Base-by-base conservation (phyloP, 2,113 vertebrate species). In the Stigmatopora argus region DNA sequence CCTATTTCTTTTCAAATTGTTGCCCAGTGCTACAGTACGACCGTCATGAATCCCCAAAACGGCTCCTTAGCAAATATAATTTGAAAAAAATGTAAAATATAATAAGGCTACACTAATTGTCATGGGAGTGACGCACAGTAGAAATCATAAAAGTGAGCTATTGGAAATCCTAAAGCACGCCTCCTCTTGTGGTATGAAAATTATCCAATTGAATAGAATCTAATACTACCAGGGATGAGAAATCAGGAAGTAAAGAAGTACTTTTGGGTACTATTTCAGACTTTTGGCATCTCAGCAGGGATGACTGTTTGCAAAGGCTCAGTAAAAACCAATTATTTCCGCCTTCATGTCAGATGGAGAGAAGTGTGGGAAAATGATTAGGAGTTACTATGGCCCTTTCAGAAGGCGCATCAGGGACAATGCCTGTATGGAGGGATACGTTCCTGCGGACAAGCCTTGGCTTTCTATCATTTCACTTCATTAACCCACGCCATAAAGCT, bases 341-440 rank as follows among this genome's bases (percentile, higher is more conserved):
- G 70, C 55, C 60, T 78, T 83, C 69, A 69, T 75, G 76, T 74
- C 66, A 66, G 63, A 48, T 53, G 53, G 31, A 67, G 57, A 71
- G 67, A 83, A 73, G 71, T 79, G 79, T 84, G 86, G 74, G 78
- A 81, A 85, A 87, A 79, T 78, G 62, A 82, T 84, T 76, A 80
- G 8, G 56, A 77, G 84, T 87, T 82, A 80, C 84, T 79, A 88
- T 84, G 83, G 83, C 18, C 82, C 78, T 72, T 70, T 47, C 46
- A 58, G 72, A 74, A 65, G 18, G 17, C 64, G 78, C 69, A 74
- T 55, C 49, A 71, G 67, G 69, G 66, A 72, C 57, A 63, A 68
- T 2, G 56, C 47, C 19, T 49, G 31, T 64, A 45, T 41, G 17
- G 17, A 44, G 14, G 13, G 12, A 44, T 10, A 31, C 21, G 48